Evolutionary conservation across 2,113 vertebrate species (phyloP).

Genomic region (Sardina pilchardus): DNA sequence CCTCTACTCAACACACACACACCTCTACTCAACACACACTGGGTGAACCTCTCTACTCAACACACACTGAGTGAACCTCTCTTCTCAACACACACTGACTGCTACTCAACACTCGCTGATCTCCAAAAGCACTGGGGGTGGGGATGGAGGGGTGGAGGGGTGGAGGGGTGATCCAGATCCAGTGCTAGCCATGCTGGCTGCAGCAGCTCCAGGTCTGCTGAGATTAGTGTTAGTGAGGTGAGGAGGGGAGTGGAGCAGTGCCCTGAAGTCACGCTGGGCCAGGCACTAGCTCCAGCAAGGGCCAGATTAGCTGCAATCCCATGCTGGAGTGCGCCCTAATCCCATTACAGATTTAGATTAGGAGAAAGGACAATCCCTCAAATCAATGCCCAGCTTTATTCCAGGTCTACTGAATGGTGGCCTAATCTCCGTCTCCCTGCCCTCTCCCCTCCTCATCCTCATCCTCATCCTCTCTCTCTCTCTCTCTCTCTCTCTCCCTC

Average conservation of each 20-base stretch:
- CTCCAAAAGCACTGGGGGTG: too few relatives aligned
- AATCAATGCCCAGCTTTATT: background rate
- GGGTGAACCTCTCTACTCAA: too few relatives aligned
- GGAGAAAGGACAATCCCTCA: background rate
- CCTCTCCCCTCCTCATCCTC: background rate
- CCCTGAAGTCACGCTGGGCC: background rate
- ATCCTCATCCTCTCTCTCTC: background rate
- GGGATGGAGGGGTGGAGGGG: too few relatives aligned
- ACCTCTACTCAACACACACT: too few relatives aligned
- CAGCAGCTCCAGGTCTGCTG: background rate
- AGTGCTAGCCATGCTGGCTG: background rate
- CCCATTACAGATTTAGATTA: constrained; percentile 1
- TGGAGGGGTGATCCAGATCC: background rate
- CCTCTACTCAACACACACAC: too few relatives aligned
- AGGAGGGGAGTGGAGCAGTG: too few relatives aligned
- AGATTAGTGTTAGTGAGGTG: background rate
- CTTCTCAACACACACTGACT: too few relatives aligned
- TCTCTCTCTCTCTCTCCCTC: background rate
- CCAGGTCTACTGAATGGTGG: background rate
- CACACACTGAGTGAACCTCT: too few relatives aligned
- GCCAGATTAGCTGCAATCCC: constrained; percentile 3
- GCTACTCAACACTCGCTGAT: too few relatives aligned
- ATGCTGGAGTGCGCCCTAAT: background rate
- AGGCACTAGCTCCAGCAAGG: background rate
- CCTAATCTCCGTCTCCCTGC: background rate